Evolutionary conservation across 2,888 invertebrate genomes (phyloP).

Genomic region (Habrosyne pyritoides): DNA sequence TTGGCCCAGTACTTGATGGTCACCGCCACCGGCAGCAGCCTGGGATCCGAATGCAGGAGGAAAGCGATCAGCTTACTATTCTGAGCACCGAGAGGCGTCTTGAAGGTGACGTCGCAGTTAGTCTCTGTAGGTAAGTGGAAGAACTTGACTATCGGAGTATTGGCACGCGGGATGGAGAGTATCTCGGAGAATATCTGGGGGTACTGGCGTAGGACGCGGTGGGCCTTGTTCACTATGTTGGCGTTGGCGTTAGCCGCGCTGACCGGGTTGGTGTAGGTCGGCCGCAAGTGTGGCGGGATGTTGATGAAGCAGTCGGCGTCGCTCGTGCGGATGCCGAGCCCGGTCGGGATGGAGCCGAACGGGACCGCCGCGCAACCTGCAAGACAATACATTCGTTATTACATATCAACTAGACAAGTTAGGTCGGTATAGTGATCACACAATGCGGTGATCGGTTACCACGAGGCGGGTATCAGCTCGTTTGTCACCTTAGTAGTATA

Average conservation of each 20-base stretch:
- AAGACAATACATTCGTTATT: too few species aligned
- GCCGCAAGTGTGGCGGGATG: constrained; percentile 53
- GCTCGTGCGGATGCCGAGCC: constrained; percentile 86
- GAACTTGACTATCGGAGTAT: constrained; percentile 91
- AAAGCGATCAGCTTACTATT: constrained; percentile 87
- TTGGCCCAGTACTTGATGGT: constrained; percentile 90
- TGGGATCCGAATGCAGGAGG: constrained; percentile 82
- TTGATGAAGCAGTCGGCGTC: constrained; percentile 89
- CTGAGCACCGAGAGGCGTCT: constrained; percentile 86
- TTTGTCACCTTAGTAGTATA: too few species aligned
- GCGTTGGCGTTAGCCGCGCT: constrained; percentile 41
- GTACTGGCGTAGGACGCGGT: constrained; percentile 61
- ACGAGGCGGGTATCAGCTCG: too few species aligned
- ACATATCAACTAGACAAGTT: too few species aligned
- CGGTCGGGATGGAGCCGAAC: constrained; percentile 90
- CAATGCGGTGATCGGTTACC: too few species aligned
- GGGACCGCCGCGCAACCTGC: constrained; percentile 74
- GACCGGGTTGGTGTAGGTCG: constrained; percentile 43
- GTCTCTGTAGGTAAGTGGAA: constrained; percentile 84
- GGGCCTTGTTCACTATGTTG: constrained; percentile 56
- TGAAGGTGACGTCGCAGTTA: constrained; percentile 89
- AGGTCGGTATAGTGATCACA: too few species aligned
- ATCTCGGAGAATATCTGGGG: constrained; percentile 79
- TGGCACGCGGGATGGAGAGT: constrained; percentile 86
- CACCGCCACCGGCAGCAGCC: constrained; percentile 84